These are phyloP conservation scores for Gymnoscelis rufifasciata DNA, from an alignment of 2,888 invertebrate species.

Conservation along the genomic window DNA sequence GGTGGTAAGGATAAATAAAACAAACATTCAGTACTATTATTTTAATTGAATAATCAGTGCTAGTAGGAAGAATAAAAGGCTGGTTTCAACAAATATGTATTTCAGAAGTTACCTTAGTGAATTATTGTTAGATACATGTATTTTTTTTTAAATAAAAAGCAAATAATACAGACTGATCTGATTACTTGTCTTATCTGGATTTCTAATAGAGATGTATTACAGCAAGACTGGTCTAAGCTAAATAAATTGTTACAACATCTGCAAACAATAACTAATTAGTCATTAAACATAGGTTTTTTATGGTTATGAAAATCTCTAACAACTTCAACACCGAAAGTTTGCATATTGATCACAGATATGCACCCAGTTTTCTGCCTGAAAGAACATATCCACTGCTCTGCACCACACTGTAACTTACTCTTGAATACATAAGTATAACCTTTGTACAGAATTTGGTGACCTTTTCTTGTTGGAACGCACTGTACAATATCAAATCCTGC, in stretches of 20 bases:
- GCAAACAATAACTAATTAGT: constrained; percentile 27
- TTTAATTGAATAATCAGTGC: too few species aligned
- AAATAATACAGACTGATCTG: too few species aligned
- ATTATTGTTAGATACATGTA: background rate
- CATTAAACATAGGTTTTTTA: constrained; percentile 67
- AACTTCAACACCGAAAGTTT: constrained; percentile 64
- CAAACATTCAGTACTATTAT: too few species aligned
- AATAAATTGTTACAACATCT: background rate
- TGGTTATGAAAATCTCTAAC: constrained; percentile 71
- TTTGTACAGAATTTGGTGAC: constrained; percentile 67
- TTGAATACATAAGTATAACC: constrained; percentile 71
- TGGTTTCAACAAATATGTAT: too few species aligned
- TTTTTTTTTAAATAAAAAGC: background rate
- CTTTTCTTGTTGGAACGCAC: constrained; percentile 69
- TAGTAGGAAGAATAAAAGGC: too few species aligned
- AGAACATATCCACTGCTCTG: constrained; percentile 71
- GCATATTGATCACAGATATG: constrained; percentile 71
- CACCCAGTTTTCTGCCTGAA: constrained; percentile 71
- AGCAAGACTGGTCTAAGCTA: background rate
- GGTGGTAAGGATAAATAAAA: too few species aligned
- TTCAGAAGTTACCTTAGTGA: too few species aligned
- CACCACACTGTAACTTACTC: constrained; percentile 66
- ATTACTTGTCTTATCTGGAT: background rate
- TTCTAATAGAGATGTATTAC: too few species aligned
- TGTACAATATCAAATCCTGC: constrained; percentile 68